These are phyloP conservation scores for Platorchestia sp. DNA, from an alignment of 1,140 invertebrate species.

Conservation along the genomic window DNA sequence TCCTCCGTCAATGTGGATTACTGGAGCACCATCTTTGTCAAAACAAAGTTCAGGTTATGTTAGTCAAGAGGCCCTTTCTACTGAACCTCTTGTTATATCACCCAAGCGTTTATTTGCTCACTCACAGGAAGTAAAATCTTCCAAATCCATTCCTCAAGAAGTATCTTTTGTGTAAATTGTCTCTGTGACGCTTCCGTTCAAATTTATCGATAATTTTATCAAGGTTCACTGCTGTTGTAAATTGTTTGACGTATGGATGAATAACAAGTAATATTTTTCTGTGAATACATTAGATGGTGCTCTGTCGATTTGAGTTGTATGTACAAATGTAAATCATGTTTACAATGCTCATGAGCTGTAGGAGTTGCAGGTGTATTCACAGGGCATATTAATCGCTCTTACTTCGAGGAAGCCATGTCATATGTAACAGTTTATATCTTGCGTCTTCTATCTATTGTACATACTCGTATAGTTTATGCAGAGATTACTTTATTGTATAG, in stretches of 20 bases:
- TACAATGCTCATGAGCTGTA: neutral
- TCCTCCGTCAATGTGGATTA: conserved; percentile 29
- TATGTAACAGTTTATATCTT: neutral
- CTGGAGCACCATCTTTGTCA: conserved; percentile 15
- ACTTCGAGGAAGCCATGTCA: neutral
- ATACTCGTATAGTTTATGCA: conserved; percentile 14
- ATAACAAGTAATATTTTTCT: neutral
- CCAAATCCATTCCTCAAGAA: conserved; percentile 35
- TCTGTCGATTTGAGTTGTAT: neutral
- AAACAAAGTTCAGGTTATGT: conserved; percentile 48
- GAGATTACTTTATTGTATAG: neutral
- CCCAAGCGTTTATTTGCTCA: conserved; percentile 43
- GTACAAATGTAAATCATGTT: conserved; percentile 27
- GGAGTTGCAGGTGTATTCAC: neutral
- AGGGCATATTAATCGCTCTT: neutral
- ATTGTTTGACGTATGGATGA: neutral
- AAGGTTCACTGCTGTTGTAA: neutral
- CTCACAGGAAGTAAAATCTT: neutral
- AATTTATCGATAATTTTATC: neutral
- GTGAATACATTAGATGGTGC: conserved; percentile 21
- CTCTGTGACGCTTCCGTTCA: neutral
- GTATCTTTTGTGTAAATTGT: conserved; percentile 33
- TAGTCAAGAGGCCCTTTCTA: conserved; percentile 26
- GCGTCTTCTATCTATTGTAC: neutral
- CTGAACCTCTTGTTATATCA: conserved; percentile 44